Base-by-base conservation (phyloP, 2,797 vertebrate genomes). In the Cryptoblepharus egeriae region DNA sequence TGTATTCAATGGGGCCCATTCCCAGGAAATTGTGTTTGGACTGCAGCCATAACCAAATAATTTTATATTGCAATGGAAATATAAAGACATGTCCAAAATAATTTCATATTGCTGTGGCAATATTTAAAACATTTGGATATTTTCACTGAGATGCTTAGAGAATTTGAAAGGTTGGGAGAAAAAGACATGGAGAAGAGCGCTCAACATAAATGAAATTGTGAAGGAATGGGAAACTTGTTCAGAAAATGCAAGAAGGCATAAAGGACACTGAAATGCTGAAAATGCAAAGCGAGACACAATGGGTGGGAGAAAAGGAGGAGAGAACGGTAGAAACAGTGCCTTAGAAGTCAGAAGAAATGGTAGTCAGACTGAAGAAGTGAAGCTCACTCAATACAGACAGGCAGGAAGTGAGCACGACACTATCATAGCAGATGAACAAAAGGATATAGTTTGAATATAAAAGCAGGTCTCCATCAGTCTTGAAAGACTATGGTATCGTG, bases 381-480 rank as follows among this genome's bases (percentile, higher is more conserved):
- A 42, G 28, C 49, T 81, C 20, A 15, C 65, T 32, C 58, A 22
- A 58, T 26, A 28, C 35, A 78, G 12, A 20, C 65, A 77, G 28
- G 24, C 63, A 61, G 52, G 37, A 58, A 67, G 74, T n/a, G 22
- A 67, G n/a, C 37, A 16, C 35, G 15, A 37, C 24, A 67, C 30
- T 45, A 52, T 60, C 58, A 37, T 22, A 60, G 8, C 7, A 13
- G 45, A 77, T 58, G 74, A 81, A 73, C 39, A 77, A 18, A 18
- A 81, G 55, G n/a, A 32, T 32, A 18, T 77, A 9, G 20, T 58
- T 58, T 71, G 68, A 81, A n/a, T n/a, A n/a, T n/a, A n/a, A n/a
- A n/a, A n/a, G n/a, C n/a, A n/a, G n/a, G n/a, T n/a, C n/a, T n/a
- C n/a, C n/a, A n/a, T n/a, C n/a, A n/a, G n/a, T n/a, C n/a, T n/a